Percentiles rank a stretch among this genome's conserved stretches.
phyloP scores from a whole-genome alignment of 2,888 invertebrate species.

The Chelonus formosanus region DNA sequence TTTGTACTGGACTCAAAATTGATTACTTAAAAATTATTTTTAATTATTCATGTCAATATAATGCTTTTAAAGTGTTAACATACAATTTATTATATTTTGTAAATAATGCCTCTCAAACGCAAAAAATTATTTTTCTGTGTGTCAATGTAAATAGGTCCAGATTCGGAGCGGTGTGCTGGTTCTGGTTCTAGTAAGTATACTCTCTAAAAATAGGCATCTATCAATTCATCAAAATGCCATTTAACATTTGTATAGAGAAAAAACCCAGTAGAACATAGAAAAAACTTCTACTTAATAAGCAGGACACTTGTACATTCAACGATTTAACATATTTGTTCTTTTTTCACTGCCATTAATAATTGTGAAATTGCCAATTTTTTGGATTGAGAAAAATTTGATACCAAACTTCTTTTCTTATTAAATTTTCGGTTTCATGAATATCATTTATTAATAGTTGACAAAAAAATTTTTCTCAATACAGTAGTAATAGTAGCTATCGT shows the following conservation, averaged over 20 bases:
- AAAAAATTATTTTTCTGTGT: conserved; percentile 41
- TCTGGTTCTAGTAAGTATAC: conserved; percentile 71
- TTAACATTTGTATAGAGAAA: conserved; percentile 22
- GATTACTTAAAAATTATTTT: no score
- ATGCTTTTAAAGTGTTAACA: no score
- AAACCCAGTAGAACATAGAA: conserved; percentile 26
- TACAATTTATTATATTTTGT: conserved; percentile 8
- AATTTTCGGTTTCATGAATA: no score
- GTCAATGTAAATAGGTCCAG: conserved; percentile 68
- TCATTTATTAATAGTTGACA: no score
- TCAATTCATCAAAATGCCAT: conserved; percentile 24
- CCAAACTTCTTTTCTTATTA: no score
- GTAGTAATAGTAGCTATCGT: no score
- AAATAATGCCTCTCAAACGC: conserved; percentile 17
- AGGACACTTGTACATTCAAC: conserved; percentile 26
- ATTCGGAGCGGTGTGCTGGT: conserved; percentile 69
- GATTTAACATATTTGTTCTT: no score
- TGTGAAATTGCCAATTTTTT: no score
- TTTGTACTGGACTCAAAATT: no score
- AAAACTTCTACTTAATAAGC: conserved; percentile 26
- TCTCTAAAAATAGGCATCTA: conserved; percentile 38
- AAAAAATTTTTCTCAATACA: no score
- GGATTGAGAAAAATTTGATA: no score
- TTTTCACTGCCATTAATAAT: no score
- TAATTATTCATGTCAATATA: background rate